Evolutionary conservation across 1,140 invertebrate genomes (phyloP), one percentile per base, ranked within the genome.

Genomic region (Drosophila nebulosa): DNA sequence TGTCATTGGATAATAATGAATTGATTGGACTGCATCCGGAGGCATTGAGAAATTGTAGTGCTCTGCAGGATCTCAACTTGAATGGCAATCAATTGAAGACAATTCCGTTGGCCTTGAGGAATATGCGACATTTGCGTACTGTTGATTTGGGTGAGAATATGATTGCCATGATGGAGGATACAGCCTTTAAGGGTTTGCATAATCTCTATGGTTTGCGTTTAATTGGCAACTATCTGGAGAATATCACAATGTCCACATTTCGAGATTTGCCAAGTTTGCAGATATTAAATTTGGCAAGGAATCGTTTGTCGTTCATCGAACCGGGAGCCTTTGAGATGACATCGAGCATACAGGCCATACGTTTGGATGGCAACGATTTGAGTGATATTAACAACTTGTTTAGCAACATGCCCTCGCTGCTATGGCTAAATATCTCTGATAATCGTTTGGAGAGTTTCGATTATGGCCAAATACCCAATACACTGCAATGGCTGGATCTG

Each of bases 361-460:
- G 97, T 60, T 89, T 98, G 26, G 97, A 98, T 91, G 95, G 95
- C 21, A 98, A 98, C 92, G 93, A 95, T 64, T 92, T 98, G 21
- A 95, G 94, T 10, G 96, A 97, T 80, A 97, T 98, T 55, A 96
- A 95, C 88, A 96, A 95, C 3, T 92, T 97, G 16, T 98, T 98
- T 90, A 94, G 94, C 65, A 95, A 97, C 79, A 95, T 97, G 80
- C 94, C 95, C 1, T 95, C 95, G 74, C 92, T 98, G 50, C 92
- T 97, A 72, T 97, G 96, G 96, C 92, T 98, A 22, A 98, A 98
- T 92, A 95, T 98, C 64, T 97, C 96, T 22, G 96, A 97, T 92
- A 98, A 98, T 93, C 94, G 95, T 80, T 93, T 98, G 74, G 94
- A 96, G 79, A 95, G 95, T 94, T 98, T 98, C 92, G 97, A 98